A percentile compares a stretch with the other conserved stretches of the same genome.
Conservation (phyloP, 2,888 invertebrate genomes). For the Macrosoma leucophasiata region DNA sequence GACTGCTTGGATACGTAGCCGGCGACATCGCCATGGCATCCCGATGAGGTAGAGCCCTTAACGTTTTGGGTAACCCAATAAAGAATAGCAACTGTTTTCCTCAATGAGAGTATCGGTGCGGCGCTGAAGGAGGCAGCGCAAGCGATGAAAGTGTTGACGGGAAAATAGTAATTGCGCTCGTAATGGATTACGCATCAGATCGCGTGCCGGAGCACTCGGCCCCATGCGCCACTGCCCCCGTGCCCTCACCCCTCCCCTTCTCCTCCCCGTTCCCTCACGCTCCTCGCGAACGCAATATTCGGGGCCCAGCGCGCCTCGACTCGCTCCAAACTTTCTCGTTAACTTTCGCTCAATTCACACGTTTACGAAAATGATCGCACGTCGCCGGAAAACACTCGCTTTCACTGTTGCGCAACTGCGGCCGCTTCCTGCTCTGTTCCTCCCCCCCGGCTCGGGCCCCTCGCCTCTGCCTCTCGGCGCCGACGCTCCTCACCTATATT, state of each 20-base stretch:
- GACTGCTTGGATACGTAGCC: too few species aligned
- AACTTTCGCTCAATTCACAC: constrained; percentile 73
- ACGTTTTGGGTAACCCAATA: too few species aligned
- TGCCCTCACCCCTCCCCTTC: constrained; percentile 7
- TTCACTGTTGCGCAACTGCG: constrained; percentile 68
- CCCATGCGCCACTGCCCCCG: constrained; percentile 17
- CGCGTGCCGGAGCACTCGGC: constrained; percentile 12
- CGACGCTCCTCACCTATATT: constrained; percentile 66
- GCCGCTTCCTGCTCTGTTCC: constrained; percentile 52
- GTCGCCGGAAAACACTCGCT: constrained; percentile 65
- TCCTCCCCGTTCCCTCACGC: constrained; percentile 16
- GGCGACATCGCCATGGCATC: too few species aligned
- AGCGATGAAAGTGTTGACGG: constrained; percentile 9
- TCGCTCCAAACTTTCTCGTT: constrained; percentile 49
- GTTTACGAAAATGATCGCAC: constrained; percentile 70
- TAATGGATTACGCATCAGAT: constrained; percentile 12
- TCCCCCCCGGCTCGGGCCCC: constrained; percentile 21
- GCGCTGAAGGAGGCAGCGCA: too few species aligned
- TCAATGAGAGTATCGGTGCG: too few species aligned
- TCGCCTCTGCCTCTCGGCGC: constrained; percentile 22
- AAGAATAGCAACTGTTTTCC: too few species aligned
- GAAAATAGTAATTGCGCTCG: constrained; percentile 5
- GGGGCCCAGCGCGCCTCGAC: constrained; percentile 10
- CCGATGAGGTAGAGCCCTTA: too few species aligned
- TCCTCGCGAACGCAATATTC: constrained; percentile 1